phyloP scores from a whole-genome alignment of 2,113 vertebrate species.

The Oncorhynchus nerka region DNA sequence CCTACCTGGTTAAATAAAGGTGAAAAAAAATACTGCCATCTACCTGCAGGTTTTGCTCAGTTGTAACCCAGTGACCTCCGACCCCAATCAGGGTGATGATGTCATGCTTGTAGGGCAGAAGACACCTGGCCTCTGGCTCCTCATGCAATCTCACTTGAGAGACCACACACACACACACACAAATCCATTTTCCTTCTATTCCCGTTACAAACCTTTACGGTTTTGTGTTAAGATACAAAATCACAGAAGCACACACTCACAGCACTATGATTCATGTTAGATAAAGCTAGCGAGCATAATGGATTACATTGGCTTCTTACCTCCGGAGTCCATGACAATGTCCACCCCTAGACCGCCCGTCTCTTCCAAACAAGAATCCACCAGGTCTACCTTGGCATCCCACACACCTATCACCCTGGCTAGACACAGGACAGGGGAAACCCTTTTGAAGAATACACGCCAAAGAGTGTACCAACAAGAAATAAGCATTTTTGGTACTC shows the following conservation, averaged over 20 bases:
- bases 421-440: conserved; percentile 53
- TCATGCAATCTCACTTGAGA: conserved; percentile 79
- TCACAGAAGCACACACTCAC: not conserved
- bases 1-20: too few species aligned
- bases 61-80: conserved; percentile 91
- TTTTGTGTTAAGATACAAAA: not conserved
- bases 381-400: conserved; percentile 75
- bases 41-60: conserved; percentile 88
- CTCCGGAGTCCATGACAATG: conserved; percentile 89
- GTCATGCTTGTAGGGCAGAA: conserved; percentile 90
- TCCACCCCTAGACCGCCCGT: conserved; percentile 93
- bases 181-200: too few species aligned
- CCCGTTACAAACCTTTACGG: too few species aligned
- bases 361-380: conserved; percentile 88
- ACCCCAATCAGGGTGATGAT: conserved; percentile 86
- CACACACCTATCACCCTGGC: conserved; percentile 84
- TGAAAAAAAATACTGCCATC: not conserved
- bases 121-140: conserved; percentile 53
- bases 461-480: too few species aligned
- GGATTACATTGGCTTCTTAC: conserved; percentile 53
- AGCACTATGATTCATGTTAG: too few species aligned
- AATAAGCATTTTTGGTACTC: too few species aligned
- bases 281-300: too few species aligned
- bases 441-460: not conserved
- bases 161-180: not conserved